These are phyloP conservation scores for Wasmannia auropunctata DNA, from an alignment of 1,140 invertebrate genomes.

Conservation along the genomic window DNA sequence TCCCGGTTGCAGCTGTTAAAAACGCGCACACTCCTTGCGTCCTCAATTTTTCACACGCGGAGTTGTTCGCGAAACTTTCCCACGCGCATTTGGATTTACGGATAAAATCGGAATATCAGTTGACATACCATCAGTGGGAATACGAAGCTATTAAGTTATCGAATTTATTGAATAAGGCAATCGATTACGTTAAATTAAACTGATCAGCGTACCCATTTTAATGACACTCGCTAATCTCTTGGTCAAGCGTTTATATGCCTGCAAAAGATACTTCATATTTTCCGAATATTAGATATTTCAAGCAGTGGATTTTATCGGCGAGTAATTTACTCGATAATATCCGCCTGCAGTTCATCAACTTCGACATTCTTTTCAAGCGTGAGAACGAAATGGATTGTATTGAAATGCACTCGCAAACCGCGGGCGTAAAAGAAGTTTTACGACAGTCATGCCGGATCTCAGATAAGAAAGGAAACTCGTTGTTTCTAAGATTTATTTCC, in stretches of 20 bases:
- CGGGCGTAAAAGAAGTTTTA: not conserved
- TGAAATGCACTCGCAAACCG: not conserved
- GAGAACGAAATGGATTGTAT: not conserved
- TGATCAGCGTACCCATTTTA: slow-evolving; percentile 15
- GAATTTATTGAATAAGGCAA: not conserved
- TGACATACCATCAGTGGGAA: not conserved
- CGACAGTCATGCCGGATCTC: no score
- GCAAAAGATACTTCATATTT: no score
- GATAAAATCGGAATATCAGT: not conserved
- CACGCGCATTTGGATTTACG: not conserved
- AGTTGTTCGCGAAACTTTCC: not conserved
- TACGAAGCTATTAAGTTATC: not conserved
- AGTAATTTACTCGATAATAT: not conserved
- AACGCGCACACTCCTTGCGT: not conserved
- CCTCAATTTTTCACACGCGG: not conserved
- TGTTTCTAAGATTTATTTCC: slow-evolving; percentile 5
- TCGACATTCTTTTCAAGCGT: not conserved
- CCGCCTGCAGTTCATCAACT: not conserved
- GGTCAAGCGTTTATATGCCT: not conserved
- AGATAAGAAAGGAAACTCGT: not conserved
- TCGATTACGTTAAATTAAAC: not conserved
- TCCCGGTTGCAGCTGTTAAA: not conserved
- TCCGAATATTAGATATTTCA: not conserved
- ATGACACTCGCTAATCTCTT: not conserved
- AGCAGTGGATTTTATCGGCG: not conserved